Base-by-base conservation (phyloP, 1,140 invertebrate genomes). In the Conus ventricosus region DNA sequence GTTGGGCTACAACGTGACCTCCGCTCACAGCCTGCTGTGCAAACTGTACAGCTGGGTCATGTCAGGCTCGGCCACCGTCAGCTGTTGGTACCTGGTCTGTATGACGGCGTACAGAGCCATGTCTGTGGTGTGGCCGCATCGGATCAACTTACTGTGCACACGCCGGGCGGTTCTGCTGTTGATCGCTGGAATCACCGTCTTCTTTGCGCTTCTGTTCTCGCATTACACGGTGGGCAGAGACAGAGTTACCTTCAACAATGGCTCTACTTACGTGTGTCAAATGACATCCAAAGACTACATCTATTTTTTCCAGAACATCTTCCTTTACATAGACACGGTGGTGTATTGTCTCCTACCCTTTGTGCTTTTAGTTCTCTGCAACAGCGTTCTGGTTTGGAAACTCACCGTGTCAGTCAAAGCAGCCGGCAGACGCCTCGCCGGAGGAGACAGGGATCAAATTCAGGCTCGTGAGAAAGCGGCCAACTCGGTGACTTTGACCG, bases 51-150 rank as follows among this genome's bases (percentile, higher is more conserved):
- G 5, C 5, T 25, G n/a, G 23, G 0, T 67, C 25, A 13, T 25
- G 57, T 25, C 20, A 51, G 27, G 55, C 2, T 13, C 5, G 17
- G 60, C 20, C n/a, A 51, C 57, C 20, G 20, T 85, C 23, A 27
- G 54, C 6, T 63, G 27, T 7, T 86, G 84, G 84, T 53, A 53
- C 20, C 67, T 86, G 84, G 84, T 86, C 27, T n/a, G 15, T 0
- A 75, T 86, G 84, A 76, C 84, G 10, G 27, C 51, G 5, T 67
- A 86, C 13, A 75, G 84, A 86, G 84, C 84, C 6, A 76, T 76
- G 63, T 86, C 84, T 71, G 63, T 86, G 25, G 84, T 76, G 27
- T 86, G 84, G 84, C 84, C 84, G 13, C 84, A 75, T 27, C 84
- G 63, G 23, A 39, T 75, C 4, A 86, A 53, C 84, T 55, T 76